A percentile compares a stretch with the other conserved stretches of the same genome.
Conservation (phyloP, 2,888 invertebrate species). For the Hermaeophaga mercurialis region DNA sequence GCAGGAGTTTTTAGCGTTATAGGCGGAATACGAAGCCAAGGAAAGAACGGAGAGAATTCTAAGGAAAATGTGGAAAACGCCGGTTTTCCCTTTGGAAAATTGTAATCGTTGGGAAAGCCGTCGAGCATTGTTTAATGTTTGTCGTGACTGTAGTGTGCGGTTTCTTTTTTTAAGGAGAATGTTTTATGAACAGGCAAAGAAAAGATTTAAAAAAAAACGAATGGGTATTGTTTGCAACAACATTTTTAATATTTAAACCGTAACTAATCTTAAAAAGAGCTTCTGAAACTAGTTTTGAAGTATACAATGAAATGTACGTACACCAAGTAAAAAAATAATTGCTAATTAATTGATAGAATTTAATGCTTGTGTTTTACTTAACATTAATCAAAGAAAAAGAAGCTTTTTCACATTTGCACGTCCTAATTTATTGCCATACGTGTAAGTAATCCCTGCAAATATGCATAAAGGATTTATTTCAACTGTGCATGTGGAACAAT, state of each 20-base stretch:
- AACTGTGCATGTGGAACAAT: neutral
- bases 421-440: constrained; percentile 5
- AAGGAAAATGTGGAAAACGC: constrained; percentile 17
- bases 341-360: too few species aligned
- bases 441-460: constrained; percentile 8
- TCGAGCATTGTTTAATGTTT: constrained; percentile 20
- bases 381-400: too few species aligned
- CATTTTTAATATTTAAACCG: too few species aligned
- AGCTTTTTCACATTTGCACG: neutral
- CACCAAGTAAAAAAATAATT: too few species aligned
- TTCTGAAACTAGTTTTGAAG: too few species aligned
- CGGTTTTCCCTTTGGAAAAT: constrained; percentile 11
- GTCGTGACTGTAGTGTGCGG: constrained; percentile 17
- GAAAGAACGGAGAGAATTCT: constrained; percentile 9
- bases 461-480: constrained; percentile 9
- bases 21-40: constrained; percentile 5
- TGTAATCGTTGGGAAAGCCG: constrained; percentile 17
- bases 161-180: constrained; percentile 3
- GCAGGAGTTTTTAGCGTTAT: constrained; percentile 25
- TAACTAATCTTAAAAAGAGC: too few species aligned
- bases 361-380: too few species aligned
- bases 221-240: too few species aligned
- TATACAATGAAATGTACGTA: too few species aligned
- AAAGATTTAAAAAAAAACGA: too few species aligned
- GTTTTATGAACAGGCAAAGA: neutral